These are phyloP conservation scores for Irena cyanogastra DNA, from an alignment of 2,113 vertebrate species.

Conservation along the genomic window DNA sequence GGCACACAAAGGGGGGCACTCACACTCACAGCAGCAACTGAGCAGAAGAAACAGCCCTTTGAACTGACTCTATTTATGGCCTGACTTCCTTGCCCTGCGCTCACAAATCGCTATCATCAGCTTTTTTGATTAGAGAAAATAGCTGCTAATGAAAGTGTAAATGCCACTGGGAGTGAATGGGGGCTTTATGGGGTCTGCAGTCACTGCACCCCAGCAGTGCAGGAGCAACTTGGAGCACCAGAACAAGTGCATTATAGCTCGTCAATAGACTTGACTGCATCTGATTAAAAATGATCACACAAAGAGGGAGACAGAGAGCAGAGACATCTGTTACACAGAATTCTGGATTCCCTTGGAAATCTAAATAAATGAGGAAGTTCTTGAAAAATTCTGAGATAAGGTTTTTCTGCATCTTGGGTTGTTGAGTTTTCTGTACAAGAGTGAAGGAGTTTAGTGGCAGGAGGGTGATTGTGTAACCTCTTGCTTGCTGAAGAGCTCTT, in stretches of 20 bases:
- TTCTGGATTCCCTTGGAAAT: background rate
- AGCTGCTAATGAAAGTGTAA: constrained; percentile 63
- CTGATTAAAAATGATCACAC: background rate
- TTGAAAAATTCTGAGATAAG: background rate
- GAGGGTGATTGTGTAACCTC: background rate
- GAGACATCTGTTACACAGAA: background rate
- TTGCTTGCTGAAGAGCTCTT: background rate
- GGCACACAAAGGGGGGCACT: constrained; percentile 32
- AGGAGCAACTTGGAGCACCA: background rate
- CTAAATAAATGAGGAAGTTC: background rate
- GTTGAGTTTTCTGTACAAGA: background rate
- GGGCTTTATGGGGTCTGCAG: background rate
- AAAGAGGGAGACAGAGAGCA: background rate
- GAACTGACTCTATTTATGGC: constrained; percentile 42
- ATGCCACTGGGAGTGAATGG: background rate
- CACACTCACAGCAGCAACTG: background rate
- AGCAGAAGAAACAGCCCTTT: constrained; percentile 60
- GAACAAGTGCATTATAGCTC: background rate
- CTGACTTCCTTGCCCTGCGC: constrained; percentile 35
- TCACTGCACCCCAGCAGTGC: background rate
- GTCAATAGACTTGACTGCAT: background rate
- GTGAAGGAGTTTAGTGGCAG: background rate
- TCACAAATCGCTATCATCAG: constrained; percentile 29
- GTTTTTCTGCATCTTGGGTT: background rate
- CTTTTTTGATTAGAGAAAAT: constrained; percentile 51